Evolutionary conservation across 2,113 vertebrate species (phyloP).

Genomic region (Trematocara macrostoma): DNA sequence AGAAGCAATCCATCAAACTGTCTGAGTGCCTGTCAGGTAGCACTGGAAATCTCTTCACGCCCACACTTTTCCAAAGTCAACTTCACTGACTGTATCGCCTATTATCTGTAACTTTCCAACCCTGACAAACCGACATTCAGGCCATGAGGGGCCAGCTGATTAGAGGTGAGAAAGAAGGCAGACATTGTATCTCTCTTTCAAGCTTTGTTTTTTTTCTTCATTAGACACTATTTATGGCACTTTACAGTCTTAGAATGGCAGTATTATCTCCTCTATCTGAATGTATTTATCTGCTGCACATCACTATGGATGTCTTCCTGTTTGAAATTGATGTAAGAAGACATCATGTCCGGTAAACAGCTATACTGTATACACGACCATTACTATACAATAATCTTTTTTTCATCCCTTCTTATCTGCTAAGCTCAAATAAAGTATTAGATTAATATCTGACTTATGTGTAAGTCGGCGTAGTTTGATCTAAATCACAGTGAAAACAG

Average conservation of each 20-base stretch:
- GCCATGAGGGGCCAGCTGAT: neutral
- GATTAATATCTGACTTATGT: neutral
- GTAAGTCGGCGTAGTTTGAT: rapidly evolving
- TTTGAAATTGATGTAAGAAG: neutral
- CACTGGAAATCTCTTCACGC: neutral
- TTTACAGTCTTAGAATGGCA: neutral
- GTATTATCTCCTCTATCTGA: neutral
- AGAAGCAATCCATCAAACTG: neutral
- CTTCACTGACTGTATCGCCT: neutral
- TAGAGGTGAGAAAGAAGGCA: neutral
- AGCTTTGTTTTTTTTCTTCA: neutral
- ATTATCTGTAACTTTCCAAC: neutral
- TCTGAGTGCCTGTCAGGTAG: neutral
- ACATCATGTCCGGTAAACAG: neutral
- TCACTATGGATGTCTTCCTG: neutral
- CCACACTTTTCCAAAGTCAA: neutral
- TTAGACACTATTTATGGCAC: neutral
- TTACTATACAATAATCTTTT: neutral
- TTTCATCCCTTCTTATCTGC: neutral
- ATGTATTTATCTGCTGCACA: neutral
- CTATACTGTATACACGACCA: neutral
- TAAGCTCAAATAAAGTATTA: neutral
- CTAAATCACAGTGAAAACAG: neutral
- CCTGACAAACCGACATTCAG: neutral
- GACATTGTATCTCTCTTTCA: neutral